These are phyloP conservation scores for Florisuga fusca DNA, from an alignment of 2,797 vertebrate species.

Conservation along the genomic window DNA sequence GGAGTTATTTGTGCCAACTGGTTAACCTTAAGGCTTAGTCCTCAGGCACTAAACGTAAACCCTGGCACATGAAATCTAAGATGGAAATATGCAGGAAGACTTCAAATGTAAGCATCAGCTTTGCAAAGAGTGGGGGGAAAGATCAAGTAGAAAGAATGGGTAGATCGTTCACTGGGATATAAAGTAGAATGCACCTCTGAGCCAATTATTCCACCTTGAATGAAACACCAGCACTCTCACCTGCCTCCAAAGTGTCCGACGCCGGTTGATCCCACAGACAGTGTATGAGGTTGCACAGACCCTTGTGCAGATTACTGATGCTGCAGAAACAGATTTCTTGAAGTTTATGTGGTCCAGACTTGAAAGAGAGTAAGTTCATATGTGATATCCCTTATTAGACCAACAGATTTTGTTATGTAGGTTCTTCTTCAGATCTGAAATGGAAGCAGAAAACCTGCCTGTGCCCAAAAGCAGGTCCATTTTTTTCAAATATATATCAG, in stretches of 20 bases:
- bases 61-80: not conserved
- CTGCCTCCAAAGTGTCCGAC: not conserved
- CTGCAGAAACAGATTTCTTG: constrained; percentile 27
- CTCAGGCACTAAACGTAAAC: not conserved
- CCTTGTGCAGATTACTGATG: not conserved
- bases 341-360: constrained; percentile 23
- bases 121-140: not conserved
- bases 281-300: constrained; percentile 3
- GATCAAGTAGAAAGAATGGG: not conserved
- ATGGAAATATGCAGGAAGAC: not conserved
- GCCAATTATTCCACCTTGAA: not conserved
- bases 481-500: constrained; percentile 11
- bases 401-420: constrained; percentile 30
- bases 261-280: not conserved
- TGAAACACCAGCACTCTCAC: not conserved
- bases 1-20: not conserved
- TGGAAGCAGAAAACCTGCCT: constrained; percentile 33
- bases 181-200: not conserved
- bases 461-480: constrained; percentile 17
- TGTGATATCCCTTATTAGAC: constrained; percentile 32
- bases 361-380: not conserved
- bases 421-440: constrained; percentile 35
- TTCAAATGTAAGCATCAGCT: not conserved
- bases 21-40: not conserved
- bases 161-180: not conserved